phyloP scores from a whole-genome alignment of 2,113 vertebrate species.

The Sorex fumeus region DNA sequence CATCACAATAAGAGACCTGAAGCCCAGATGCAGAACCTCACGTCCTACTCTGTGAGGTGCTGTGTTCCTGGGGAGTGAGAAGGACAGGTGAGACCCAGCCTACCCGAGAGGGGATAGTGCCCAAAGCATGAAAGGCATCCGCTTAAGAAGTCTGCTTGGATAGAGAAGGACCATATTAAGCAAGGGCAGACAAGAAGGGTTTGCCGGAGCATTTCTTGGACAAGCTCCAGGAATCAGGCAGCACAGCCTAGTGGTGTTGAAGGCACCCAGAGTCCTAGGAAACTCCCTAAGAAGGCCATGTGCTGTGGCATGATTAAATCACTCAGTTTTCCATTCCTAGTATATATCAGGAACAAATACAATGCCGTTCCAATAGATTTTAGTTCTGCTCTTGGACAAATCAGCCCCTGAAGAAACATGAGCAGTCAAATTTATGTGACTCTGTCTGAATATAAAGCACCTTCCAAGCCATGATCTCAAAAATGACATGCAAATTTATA shows the following conservation, averaged over 20 bases:
- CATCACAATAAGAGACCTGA: slow-evolving; percentile 72
- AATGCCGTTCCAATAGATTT: not conserved
- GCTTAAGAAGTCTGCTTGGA: not conserved
- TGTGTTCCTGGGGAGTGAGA: slow-evolving; percentile 23
- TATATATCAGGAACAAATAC: not conserved
- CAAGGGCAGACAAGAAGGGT: not conserved
- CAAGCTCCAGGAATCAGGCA: not conserved
- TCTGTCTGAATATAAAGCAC: not conserved
- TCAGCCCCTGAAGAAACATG: not conserved
- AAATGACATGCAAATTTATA: not conserved
- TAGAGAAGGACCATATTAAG: not conserved
- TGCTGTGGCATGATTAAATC: not conserved
- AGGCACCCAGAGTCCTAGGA: not conserved
- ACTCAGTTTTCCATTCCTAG: not conserved
- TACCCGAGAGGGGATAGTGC: slow-evolving; percentile 1
- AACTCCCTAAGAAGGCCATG: no score
- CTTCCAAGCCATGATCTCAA: slow-evolving; percentile 38
- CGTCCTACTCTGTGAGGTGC: slow-evolving; percentile 13
- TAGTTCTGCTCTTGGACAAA: not conserved
- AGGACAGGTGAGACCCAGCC: slow-evolving; percentile 51
- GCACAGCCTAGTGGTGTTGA: rapidly evolving
- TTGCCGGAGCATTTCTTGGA: not conserved
- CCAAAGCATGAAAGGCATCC: not conserved
- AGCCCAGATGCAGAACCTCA: slow-evolving; percentile 30
- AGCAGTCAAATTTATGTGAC: not conserved